Percentiles rank a stretch among this genome's conserved stretches.
phyloP scores from a whole-genome alignment of 2,113 vertebrate genomes.

The Alethe diademata region DNA sequence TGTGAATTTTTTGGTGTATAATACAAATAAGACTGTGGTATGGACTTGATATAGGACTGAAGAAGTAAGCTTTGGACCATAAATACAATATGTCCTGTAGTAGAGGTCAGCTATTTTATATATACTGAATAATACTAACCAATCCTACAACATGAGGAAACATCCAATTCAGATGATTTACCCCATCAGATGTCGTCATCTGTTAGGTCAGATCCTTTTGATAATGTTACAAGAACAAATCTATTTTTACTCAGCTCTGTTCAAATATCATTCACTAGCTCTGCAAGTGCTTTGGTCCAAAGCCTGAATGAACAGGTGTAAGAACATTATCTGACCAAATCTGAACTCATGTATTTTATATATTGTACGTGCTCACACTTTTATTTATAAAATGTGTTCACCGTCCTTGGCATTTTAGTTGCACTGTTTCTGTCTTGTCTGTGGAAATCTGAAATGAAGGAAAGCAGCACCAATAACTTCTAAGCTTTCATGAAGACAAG shows the following conservation, averaged over 20 bases:
- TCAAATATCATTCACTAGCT: conserved; percentile 62
- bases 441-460: conserved; percentile 5
- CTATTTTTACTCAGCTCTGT: conserved; percentile 69
- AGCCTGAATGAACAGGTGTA: conserved; percentile 75
- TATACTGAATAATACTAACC: conserved; percentile 40
- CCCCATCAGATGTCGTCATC: conserved; percentile 40
- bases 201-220: conserved; percentile 59
- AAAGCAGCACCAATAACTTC: background rate
- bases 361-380: conserved; percentile 24
- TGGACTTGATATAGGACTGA: background rate
- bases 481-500: background rate
- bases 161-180: conserved; percentile 66
- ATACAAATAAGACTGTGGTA: background rate
- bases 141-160: conserved; percentile 68
- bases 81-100: background rate
- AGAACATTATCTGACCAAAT: conserved; percentile 56
- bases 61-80: background rate
- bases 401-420: background rate
- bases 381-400: conserved; percentile 58
- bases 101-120: conserved; percentile 63
- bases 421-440: background rate
- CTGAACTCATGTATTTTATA: conserved; percentile 64
- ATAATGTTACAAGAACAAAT: conserved; percentile 64
- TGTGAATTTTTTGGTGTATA: background rate
- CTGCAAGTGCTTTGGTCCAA: conserved; percentile 64